phyloP scores from a whole-genome alignment of 2,797 vertebrate genomes.

The Amniataba percoides region DNA sequence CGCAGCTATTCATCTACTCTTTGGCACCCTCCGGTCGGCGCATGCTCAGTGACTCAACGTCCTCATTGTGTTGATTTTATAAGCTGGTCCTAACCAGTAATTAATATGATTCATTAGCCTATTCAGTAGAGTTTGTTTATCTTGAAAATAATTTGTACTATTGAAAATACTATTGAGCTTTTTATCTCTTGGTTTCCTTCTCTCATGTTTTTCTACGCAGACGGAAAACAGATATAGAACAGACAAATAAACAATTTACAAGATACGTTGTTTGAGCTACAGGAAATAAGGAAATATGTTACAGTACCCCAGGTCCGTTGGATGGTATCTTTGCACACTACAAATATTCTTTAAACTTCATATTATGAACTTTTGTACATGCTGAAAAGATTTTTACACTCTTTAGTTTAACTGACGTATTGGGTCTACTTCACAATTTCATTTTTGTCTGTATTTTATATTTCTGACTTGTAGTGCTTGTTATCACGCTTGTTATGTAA shows the following conservation, averaged over 20 bases:
- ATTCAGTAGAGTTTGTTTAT: not conserved
- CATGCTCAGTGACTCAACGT: constrained; percentile 15
- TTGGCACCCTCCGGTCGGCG: constrained; percentile 33
- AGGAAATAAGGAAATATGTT: too few species aligned
- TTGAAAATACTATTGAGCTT: not conserved
- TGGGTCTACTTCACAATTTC: too few species aligned
- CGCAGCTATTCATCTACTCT: constrained; percentile 6
- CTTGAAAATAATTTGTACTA: not conserved
- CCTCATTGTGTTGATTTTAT: not conserved
- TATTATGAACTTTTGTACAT: too few species aligned
- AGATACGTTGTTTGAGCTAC: not conserved
- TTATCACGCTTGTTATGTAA: too few species aligned
- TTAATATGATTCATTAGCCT: not conserved
- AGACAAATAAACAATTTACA: not conserved
- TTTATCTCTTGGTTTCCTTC: not conserved
- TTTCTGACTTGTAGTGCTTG: too few species aligned
- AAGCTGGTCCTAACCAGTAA: too few species aligned
- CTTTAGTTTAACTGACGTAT: too few species aligned
- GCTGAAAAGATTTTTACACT: too few species aligned
- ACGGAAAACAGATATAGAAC: not conserved
- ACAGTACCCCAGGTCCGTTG: too few species aligned
- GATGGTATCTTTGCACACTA: too few species aligned
- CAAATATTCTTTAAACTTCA: too few species aligned
- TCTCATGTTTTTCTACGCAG: not conserved
- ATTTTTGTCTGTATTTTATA: too few species aligned